These are phyloP conservation scores for Nomada fabriciana DNA, from an alignment of 2,888 invertebrate genomes.

Conservation along the genomic window DNA sequence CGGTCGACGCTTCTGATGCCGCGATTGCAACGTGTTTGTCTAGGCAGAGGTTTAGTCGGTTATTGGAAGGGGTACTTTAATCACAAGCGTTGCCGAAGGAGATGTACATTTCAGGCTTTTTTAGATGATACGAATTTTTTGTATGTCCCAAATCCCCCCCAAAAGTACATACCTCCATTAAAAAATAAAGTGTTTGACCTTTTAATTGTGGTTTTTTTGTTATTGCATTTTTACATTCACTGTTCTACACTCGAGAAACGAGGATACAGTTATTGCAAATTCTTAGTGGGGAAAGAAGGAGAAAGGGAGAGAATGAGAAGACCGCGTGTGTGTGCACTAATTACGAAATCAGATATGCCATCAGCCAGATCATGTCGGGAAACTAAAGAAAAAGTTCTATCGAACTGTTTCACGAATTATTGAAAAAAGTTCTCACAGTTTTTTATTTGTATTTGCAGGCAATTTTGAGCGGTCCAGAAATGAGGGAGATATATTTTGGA, in stretches of 20 bases:
- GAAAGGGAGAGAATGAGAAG: conserved; percentile 36
- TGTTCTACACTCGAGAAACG: conserved; percentile 16
- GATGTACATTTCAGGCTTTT: conserved; percentile 74
- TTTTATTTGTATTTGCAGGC: conserved; percentile 84
- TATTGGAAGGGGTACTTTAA: conserved; percentile 93
- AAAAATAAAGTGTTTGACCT: conserved; percentile 72
- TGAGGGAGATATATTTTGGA: conserved; percentile 82
- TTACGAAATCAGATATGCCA: conserved; percentile 19
- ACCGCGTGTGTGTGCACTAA: conserved; percentile 4
- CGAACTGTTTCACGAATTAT: conserved; percentile 25
- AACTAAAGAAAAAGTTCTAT: conserved; percentile 61
- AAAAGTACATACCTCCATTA: conserved; percentile 64
- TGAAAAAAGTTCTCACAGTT: conserved; percentile 71
- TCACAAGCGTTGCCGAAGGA: conserved; percentile 91
- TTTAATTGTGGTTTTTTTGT: conserved; percentile 70
- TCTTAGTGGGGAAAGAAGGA: neutral
- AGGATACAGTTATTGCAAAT: neutral
- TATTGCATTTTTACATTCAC: conserved; percentile 61
- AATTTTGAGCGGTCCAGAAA: conserved; percentile 82
- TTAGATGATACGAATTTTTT: conserved; percentile 70
- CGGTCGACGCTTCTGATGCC: conserved; percentile 80
- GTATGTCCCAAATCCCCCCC: conserved; percentile 67
- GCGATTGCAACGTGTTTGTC: conserved; percentile 87
- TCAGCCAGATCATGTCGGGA: conserved; percentile 37
- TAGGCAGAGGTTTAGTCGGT: conserved; percentile 91